Conservation (phyloP, 2,113 vertebrate species). For the Pyxicephalus adspersus region DNA sequence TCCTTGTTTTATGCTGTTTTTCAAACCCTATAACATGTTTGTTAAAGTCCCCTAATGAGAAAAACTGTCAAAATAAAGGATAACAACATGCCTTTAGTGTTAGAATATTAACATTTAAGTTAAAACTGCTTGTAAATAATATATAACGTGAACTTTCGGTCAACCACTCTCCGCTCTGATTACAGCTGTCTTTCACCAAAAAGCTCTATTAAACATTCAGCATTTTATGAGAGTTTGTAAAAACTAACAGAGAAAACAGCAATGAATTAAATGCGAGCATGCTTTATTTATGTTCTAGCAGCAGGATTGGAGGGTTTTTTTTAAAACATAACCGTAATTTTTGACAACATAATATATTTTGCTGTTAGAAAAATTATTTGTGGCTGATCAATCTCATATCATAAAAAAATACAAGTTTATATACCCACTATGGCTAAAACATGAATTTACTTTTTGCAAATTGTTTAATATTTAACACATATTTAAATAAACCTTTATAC, state of each 20-base stretch:
- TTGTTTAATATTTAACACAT: too few species aligned
- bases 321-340: constrained; percentile 18
- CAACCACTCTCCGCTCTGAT: constrained; percentile 10
- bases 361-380: too few species aligned
- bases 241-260: constrained; percentile 9
- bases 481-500: too few species aligned
- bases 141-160: constrained; percentile 29
- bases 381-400: too few species aligned
- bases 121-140: constrained; percentile 11
- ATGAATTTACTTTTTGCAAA: too few species aligned
- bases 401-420: too few species aligned
- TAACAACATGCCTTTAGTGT: constrained; percentile 10
- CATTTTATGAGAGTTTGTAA: constrained; percentile 37
- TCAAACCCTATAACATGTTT: too few species aligned
- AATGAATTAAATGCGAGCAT: background rate
- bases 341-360: background rate
- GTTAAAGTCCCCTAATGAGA: background rate
- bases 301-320: constrained; percentile 25
- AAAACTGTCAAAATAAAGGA: background rate
- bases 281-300: constrained; percentile 27
- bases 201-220: constrained; percentile 20
- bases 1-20: too few species aligned
- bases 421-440: too few species aligned
- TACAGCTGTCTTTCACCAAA: constrained; percentile 25
- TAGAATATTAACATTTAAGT: constrained; percentile 23